phyloP scores from a whole-genome alignment of 2,797 vertebrate genomes.

The Mus spretus region DNA sequence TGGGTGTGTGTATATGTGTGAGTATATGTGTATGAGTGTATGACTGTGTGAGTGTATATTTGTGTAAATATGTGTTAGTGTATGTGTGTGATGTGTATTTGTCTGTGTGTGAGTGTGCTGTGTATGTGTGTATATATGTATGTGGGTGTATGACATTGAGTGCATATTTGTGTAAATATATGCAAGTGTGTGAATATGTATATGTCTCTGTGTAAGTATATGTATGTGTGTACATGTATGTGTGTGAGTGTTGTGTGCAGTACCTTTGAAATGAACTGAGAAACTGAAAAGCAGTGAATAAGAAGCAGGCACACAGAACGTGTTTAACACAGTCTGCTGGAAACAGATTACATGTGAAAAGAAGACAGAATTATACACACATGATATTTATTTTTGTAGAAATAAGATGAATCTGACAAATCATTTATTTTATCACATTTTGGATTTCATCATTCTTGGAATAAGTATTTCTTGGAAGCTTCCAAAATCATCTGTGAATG shows the following conservation, averaged over 20 bases:
- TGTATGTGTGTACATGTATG: neutral
- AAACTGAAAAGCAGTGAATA: slow-evolving; percentile 68
- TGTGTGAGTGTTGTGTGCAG: neutral
- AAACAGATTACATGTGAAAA: slow-evolving; percentile 32
- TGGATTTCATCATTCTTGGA: slow-evolving; percentile 61
- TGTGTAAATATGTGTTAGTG: neutral
- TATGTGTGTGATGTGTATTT: neutral
- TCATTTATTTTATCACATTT: slow-evolving; percentile 76
- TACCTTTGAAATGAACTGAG: slow-evolving; percentile 48
- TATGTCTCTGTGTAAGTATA: neutral
- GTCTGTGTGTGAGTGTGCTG: neutral
- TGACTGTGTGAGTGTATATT: neutral
- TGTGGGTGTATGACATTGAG: neutral
- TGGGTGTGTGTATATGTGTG: neutral
- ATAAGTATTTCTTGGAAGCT: slow-evolving; percentile 57
- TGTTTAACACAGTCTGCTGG: slow-evolving; percentile 63
- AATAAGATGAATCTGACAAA: slow-evolving; percentile 69
- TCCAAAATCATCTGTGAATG: slow-evolving; percentile 59
- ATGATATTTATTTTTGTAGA: slow-evolving; percentile 72
- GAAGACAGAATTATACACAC: slow-evolving; percentile 59
- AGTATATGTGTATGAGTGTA: neutral
- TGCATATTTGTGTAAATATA: neutral
- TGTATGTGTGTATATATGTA: too few species aligned
- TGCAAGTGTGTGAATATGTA: neutral
- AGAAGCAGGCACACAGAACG: slow-evolving; percentile 52